phyloP scores from a whole-genome alignment of 2,888 invertebrate genomes.

The Amphiduros pacificus region DNA sequence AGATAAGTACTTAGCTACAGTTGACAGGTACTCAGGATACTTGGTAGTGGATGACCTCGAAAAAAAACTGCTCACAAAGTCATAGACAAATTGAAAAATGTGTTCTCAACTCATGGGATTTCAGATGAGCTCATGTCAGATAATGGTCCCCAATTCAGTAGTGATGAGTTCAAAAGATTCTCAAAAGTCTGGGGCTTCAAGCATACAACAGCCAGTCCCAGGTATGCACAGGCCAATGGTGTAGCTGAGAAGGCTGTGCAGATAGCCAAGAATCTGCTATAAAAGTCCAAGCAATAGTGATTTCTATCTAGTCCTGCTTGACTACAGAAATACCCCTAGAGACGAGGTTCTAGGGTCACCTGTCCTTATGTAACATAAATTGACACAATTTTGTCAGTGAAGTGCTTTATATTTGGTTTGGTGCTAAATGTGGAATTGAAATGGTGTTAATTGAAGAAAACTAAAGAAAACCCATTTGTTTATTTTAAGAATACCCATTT shows the following conservation, averaged over 20 bases:
- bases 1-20: neutral
- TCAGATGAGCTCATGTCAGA: neutral
- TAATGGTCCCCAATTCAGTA: neutral
- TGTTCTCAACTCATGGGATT: neutral
- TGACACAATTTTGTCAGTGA: too few relatives aligned
- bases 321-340: conserved; percentile 3
- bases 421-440: too few relatives aligned
- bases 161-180: neutral
- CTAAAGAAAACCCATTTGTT: too few relatives aligned
- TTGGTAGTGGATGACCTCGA: neutral
- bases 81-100: neutral
- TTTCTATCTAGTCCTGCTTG: neutral
- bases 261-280: neutral
- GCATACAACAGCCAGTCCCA: neutral
- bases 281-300: neutral
- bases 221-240: conserved; percentile 5
- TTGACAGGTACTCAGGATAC: neutral
- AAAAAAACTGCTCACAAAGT: neutral
- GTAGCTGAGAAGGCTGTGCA: conserved; percentile 2
- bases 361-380: too few relatives aligned
- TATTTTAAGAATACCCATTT: too few relatives aligned
- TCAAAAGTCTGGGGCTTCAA: neutral
- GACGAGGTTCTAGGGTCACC: neutral
- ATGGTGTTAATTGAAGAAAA: too few relatives aligned
- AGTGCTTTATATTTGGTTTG: too few relatives aligned